Conservation (phyloP, 2,888 invertebrate genomes). For the Yponomeuta evonymella region DNA sequence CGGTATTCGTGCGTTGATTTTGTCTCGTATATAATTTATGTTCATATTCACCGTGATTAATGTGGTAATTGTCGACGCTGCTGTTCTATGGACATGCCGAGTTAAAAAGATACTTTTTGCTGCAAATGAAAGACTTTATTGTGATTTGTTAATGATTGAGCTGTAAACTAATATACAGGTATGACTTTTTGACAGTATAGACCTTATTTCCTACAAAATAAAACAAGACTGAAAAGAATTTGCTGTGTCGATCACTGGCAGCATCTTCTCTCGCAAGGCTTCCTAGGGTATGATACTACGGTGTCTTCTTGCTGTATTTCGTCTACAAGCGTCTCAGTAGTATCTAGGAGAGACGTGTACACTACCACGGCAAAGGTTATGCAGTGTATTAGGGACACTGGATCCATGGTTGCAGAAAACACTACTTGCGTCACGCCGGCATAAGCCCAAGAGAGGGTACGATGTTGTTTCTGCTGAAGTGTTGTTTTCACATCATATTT, state of each 20-base stretch:
- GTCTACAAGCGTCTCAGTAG: neutral
- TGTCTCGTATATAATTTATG: slow-evolving; percentile 69
- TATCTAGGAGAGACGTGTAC: neutral
- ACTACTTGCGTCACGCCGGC: neutral
- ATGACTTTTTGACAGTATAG: neutral
- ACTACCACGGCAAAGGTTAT: slow-evolving; percentile 34
- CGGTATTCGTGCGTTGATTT: slow-evolving; percentile 49
- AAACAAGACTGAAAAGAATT: neutral
- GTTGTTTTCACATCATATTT: neutral
- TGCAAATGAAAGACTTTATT: neutral
- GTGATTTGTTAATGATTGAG: neutral
- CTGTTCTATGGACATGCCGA: neutral
- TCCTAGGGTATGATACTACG: neutral
- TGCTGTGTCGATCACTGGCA: neutral
- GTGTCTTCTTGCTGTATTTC: neutral
- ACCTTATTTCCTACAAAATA: neutral
- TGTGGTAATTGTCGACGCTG: slow-evolving; percentile 27
- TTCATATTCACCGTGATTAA: slow-evolving; percentile 64
- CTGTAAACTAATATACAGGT: neutral
- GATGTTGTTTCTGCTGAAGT: neutral
- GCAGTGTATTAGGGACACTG: slow-evolving; percentile 36
- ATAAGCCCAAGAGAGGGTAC: neutral
- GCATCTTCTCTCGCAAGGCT: neutral
- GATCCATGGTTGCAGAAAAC: slow-evolving; percentile 30
- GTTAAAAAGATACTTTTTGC: neutral